Base-by-base conservation (phyloP, 1,140 invertebrate species). In the Conus ventricosus region DNA sequence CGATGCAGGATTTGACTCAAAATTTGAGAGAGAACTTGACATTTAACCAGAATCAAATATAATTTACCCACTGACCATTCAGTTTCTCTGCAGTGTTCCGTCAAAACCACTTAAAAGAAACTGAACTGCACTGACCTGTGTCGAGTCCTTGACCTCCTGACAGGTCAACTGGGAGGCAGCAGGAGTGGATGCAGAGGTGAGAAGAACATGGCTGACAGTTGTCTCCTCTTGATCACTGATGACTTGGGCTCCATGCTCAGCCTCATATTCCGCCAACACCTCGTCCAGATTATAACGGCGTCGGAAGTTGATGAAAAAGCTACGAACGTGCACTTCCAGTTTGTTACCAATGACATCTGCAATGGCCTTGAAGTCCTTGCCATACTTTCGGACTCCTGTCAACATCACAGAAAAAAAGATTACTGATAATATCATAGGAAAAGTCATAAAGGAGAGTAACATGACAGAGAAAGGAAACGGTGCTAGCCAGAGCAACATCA, bases 301-400 rank as follows among this genome's bases (percentile, higher is more conserved):
- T 81, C 98, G 96, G 95, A 99, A 98, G 92, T 98, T 98, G 0
- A 97, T 96, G 94, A 97, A 99, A 96, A 99, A 99, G 55, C 97
- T 97, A 88, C 97, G 97, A 25, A 99, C 96, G 94, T 99, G 98
- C 63, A 97, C 96, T 95, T 99, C 98, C 5, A 97, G 98, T 96
- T 99, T 99, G 53, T 98, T 99, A 84, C 98, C 98, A 89, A 99
- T 97, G 7, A 98, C 97, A 95, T 99, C 98, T 23, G 98, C 98
- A 89, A 99, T 99, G 39, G 98, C 98, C 95, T 98, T 97, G 95
- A 99, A 99, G 95, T 99, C 97, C 96, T 98, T 99, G 92, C 99
- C 99, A 95, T 98, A 99, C 95, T 98, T 98, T 76, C 98, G 96
- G 60, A 99, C 97, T 87, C 96, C 96, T 96, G 90, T 8, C 91